Evolutionary conservation across 2,888 invertebrate species (phyloP), one percentile per base, ranked within the genome.

Genomic region (Orthonychiurus folsomi): DNA sequence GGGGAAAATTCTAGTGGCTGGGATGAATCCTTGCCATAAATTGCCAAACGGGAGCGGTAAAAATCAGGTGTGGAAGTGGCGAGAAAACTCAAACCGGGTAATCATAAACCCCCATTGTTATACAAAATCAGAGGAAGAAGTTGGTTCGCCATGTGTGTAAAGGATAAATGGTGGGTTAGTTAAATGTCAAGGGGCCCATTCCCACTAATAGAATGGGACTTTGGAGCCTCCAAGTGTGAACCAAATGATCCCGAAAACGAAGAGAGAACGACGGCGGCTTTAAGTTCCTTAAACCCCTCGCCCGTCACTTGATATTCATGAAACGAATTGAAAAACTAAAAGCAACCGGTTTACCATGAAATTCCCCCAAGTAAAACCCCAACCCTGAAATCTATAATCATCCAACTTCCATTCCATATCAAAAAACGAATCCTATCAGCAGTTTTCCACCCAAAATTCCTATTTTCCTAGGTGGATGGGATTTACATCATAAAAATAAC

Each of bases 151-250:
- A n/a, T n/a, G n/a, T 37, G 15, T 37, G 37, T 37, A 9, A 9
- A 5, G 37, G 37, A 5, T 37, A 37, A 37, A 15, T 37, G 5
- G 5, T 37, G 5, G 37, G 37, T 15, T 37, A 15, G 15, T 15
- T 37, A 67, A 65, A 67, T 69, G 66, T 66, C 70, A 70, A 65
- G 70, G 70, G 70, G 67, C 68, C 70, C 67, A 69, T 70, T 70
- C 66, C 64, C 63, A 61, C 70, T 70, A 70, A 70, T 70, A 69
- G 70, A 70, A 70, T 69, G 70, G 68, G 70, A 67, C 70, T 70
- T 67, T 62, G 67, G 70, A 66, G 67, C 52, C 37, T 37, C 15
- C 37, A 55, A 55, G n/a, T 23, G 55, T 24, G 55, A 12, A 55
- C 3, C 20, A 12, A 23, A 3, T 23, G 55, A 55, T n/a, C 52